Conservation (phyloP, 2,888 invertebrate species). For the Tiphia femorata region DNA sequence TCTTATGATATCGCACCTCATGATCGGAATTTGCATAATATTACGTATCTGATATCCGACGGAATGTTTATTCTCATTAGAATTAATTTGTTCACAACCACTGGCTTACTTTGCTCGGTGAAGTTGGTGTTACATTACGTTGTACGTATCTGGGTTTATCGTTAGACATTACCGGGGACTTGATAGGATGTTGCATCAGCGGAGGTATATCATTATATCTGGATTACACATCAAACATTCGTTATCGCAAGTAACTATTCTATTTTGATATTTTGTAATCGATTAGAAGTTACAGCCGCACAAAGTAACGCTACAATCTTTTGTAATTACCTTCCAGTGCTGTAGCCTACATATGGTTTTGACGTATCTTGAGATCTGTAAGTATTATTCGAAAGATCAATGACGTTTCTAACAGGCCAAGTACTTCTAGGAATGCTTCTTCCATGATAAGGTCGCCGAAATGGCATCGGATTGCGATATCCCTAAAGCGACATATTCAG, state of each 20-base stretch:
- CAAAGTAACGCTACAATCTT: no score
- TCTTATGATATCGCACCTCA: no score
- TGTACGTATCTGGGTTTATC: conserved; percentile 26
- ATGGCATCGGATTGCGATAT: no score
- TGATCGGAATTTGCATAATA: background rate
- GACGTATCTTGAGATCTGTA: background rate
- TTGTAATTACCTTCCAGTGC: background rate
- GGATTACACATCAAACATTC: no score
- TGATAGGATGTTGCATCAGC: background rate
- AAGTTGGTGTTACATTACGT: conserved; percentile 2
- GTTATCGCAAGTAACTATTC: no score
- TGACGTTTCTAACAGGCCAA: background rate
- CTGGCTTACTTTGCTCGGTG: conserved; percentile 35
- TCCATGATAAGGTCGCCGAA: conserved; percentile 8
- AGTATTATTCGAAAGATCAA: background rate
- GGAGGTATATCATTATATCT: background rate
- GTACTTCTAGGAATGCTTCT: background rate
- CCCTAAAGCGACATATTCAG: conserved; percentile 3
- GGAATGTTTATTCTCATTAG: no score
- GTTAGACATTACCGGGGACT: background rate
- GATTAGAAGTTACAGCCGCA: no score
- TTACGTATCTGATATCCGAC: no score
- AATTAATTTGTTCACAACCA: no score
- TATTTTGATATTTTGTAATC: no score
- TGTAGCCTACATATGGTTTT: background rate